Evolutionary conservation across 2,113 vertebrate genomes (phyloP), one percentile per base, ranked within the genome.

Genomic region (Balaenoptera acutorostrata): DNA sequence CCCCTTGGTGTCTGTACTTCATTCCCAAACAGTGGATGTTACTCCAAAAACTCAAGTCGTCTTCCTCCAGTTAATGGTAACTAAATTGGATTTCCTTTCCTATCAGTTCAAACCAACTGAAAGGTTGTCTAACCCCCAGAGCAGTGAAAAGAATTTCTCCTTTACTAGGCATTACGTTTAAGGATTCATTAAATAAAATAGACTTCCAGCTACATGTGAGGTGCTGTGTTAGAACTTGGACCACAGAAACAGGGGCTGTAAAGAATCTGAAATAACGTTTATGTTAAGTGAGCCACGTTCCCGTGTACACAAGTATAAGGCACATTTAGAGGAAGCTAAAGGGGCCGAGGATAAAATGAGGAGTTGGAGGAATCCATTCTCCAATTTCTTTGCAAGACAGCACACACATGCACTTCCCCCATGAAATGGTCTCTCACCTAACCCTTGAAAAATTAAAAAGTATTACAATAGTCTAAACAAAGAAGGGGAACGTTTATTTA

Each of bases 241-340:
- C 44, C 68, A 41, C 14, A 31, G 61, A 78, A 44, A n/a, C 7
- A 27, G 11, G n/a, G 57, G 18, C 36, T 6, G n/a, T 39, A 36
- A 64, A 52, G 39, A 74, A 41, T n/a, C 14, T 89, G 52, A 82
- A 92, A 17, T 46, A 27, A 15, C 0, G 0, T 29, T 10, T 4
- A 10, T 1, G 5, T 81, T 71, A 29, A 31, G 3, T 27, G 63
- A 64, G 46, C 11, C 0, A 0, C 9, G 17, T 33, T 20, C 15
- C 36, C 1, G 0, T 5, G 25, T 18, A 1, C 14, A 25, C 0
- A 3, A 12, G 59, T 46, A 0, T 14, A 77, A 77, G 20, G 23
- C 52, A 66, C 41, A 17, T 14, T 3, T 8, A n/a, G 41, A 63
- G n/a, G 31, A 29, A 33, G 33, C 1, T 59, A 27, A 8, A 0